phyloP scores from a whole-genome alignment of 2,797 vertebrate species.

The Helostoma temminkii region DNA sequence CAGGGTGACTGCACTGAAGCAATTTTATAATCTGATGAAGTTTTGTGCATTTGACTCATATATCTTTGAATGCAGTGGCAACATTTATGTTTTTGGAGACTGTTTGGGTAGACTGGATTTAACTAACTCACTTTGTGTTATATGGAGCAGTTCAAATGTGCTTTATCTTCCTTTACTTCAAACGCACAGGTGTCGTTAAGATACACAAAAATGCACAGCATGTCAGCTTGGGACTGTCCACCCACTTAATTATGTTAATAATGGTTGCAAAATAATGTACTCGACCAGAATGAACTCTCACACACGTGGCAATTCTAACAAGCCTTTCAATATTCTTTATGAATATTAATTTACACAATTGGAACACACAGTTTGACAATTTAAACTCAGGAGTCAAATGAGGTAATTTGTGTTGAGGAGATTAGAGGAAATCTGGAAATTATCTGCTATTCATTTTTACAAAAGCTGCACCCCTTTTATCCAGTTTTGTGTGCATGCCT shows the following conservation, averaged over 20 bases:
- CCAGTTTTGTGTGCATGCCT: constrained; percentile 8
- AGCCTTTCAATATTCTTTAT: not conserved
- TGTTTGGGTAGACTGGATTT: too few relatives aligned
- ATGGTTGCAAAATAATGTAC: not conserved
- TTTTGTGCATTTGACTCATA: too few relatives aligned
- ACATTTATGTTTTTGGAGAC: too few relatives aligned
- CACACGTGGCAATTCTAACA: not conserved
- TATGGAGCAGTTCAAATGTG: too few relatives aligned
- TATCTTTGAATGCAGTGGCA: too few relatives aligned
- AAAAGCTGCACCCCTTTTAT: constrained; percentile 20
- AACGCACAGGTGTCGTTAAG: too few relatives aligned
- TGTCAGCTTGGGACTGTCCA: not conserved
- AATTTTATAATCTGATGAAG: too few relatives aligned
- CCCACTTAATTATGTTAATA: not conserved
- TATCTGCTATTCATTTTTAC: constrained; percentile 36
- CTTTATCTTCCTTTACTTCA: too few relatives aligned
- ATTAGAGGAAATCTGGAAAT: constrained; percentile 27
- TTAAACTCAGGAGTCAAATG: constrained; percentile 5
- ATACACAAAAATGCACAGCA: not conserved
- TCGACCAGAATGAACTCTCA: not conserved
- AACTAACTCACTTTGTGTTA: too few relatives aligned
- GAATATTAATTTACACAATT: not conserved
- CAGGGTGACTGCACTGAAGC: too few relatives aligned
- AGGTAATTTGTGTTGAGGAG: constrained; percentile 8
- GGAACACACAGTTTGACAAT: not conserved